Conservation (phyloP, 1,140 invertebrate species). For the Melanaphis sacchari region DNA sequence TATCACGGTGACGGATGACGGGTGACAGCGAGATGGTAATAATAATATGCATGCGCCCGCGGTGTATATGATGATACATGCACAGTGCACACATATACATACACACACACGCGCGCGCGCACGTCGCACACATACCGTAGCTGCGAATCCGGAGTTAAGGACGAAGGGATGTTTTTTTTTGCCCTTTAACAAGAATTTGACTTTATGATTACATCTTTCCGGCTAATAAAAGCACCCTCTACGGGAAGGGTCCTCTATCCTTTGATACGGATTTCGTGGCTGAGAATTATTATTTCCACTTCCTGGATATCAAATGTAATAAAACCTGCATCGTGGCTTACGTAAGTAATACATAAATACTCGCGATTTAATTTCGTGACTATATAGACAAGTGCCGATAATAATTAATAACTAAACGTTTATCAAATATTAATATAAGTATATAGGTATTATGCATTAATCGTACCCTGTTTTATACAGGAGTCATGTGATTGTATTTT, state of each 20-base stretch:
- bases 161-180: background rate
- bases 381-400: background rate
- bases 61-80: background rate
- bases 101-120: background rate
- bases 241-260: background rate
- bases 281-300: conserved; percentile 18
- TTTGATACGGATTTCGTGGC: background rate
- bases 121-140: background rate
- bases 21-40: background rate
- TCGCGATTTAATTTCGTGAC: background rate
- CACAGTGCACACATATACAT: background rate
- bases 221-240: conserved; percentile 43
- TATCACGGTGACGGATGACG: background rate
- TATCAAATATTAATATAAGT: background rate
- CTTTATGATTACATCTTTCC: conserved; percentile 46
- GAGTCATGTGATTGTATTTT: background rate
- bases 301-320: background rate
- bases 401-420: background rate
- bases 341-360: background rate
- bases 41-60: conserved; percentile 5
- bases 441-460: background rate
- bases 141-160: background rate
- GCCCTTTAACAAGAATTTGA: conserved; percentile 17
- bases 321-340: background rate
- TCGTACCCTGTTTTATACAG: background rate